A percentile compares a stretch with the other conserved stretches of the same genome.
These are phyloP conservation scores for Crotalus helleri DNA, from an alignment of 2,113 vertebrate species.

Conservation along the genomic window DNA sequence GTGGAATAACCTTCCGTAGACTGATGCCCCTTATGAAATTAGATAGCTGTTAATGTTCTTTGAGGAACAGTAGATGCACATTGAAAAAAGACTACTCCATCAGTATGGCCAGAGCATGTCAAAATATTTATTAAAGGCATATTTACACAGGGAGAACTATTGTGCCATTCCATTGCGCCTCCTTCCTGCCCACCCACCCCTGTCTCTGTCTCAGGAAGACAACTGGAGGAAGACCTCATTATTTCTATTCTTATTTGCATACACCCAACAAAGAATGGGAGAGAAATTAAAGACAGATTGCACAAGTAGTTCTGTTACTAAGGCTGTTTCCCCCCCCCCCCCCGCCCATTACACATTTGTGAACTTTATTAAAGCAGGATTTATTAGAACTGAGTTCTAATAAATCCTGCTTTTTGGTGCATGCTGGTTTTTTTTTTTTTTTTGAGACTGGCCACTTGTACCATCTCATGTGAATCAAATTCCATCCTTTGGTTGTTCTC, in stretches of 20 bases:
- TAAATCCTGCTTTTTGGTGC: too few species aligned
- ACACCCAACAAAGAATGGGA: neutral
- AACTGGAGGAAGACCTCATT: neutral
- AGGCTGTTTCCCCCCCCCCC: neutral
- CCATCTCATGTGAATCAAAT: neutral
- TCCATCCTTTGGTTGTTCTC: neutral
- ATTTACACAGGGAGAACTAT: neutral
- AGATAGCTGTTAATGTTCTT: neutral
- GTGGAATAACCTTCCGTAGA: slow-evolving; percentile 6
- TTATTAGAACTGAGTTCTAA: neutral
- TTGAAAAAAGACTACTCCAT: neutral
- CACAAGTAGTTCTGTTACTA: neutral
- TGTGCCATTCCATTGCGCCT: neutral
- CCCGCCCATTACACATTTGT: neutral
- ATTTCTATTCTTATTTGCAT: neutral
- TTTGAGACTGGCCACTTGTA: neutral
- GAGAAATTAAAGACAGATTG: neutral
- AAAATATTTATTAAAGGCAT: slow-evolving; percentile 11
- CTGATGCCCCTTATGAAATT: slow-evolving; percentile 16
- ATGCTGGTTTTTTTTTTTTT: neutral
- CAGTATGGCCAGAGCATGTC: neutral
- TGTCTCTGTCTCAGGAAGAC: neutral
- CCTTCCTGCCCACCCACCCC: neutral
- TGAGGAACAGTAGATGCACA: neutral
- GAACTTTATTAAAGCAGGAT: neutral